phyloP scores from a whole-genome alignment of 2,888 invertebrate genomes.

The Sussaba pulchella region DNA sequence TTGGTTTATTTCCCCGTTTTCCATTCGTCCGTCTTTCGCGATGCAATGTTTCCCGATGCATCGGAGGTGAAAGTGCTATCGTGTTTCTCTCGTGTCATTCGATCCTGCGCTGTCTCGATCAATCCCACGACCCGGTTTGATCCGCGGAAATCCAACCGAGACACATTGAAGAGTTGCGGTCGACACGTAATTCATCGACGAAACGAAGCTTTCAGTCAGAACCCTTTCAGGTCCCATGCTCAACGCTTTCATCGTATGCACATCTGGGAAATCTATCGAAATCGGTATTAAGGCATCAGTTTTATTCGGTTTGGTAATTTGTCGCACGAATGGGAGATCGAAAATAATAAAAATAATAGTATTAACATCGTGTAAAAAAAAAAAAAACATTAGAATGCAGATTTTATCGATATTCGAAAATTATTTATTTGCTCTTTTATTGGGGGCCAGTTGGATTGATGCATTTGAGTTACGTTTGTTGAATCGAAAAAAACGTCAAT shows the following conservation, averaged over 20 bases:
- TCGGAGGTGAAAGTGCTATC: constrained; percentile 31
- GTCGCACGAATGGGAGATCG: no score
- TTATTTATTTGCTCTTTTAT: no score
- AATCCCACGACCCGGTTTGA: constrained; percentile 49
- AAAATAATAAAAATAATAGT: no score
- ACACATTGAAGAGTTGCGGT: constrained; percentile 26
- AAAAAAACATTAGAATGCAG: no score
- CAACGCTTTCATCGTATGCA: background rate
- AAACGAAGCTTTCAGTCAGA: constrained; percentile 36
- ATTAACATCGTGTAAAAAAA: no score
- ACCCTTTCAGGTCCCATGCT: constrained; percentile 4
- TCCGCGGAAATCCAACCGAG: constrained; percentile 19
- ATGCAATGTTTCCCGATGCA: constrained; percentile 44
- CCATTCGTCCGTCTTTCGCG: background rate
- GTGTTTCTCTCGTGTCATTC: constrained; percentile 4
- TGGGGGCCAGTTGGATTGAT: no score
- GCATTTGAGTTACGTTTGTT: no score
- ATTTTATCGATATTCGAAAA: no score
- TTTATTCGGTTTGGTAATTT: background rate
- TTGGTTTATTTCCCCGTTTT: background rate
- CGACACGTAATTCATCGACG: background rate
- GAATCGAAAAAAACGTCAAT: no score
- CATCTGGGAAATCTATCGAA: no score
- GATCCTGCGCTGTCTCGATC: background rate
- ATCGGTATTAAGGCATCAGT: no score